Evolutionary conservation across 92 coral and sea anemone species (phyloP), one percentile per base, ranked within the genome.

Genomic region (Phymanthus crucifer): DNA sequence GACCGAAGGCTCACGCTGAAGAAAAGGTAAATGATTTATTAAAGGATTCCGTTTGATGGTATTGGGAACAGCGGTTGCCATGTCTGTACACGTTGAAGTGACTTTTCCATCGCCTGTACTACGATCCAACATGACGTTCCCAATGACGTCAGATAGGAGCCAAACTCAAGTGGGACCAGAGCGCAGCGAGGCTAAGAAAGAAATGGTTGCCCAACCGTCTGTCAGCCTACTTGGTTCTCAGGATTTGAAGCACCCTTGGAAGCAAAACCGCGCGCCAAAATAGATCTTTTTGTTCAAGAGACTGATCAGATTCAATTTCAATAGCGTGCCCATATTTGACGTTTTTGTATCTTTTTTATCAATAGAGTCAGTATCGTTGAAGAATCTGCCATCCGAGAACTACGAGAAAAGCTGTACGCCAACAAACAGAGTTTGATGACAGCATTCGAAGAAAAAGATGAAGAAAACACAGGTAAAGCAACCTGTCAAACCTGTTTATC

Each of bases 321-420:
- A 10, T 19, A 10, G 6, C 58, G 16, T 12, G 57, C 11, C n/a
- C 8, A 12, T 12, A 17, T 7, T 46, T 37, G 3, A 10, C 4
- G 7, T 67, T 32, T 67, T 24, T 58, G 32, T 21, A 3, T 48
- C 33, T 43, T 46, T 82, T 0, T 58, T 33, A 12, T 61, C 68
- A 24, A 61, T 17, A 95, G 99, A 70, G 93, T 93, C 64, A 94
- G 97, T 37, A 95, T 91, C 65, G 97, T 95, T 16, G 99, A 95
- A 79, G 91, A 89, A 80, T 95, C 99, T 4, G 99, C 99, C 0
- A 86, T 93, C 71, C 77, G 92, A 43, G 99, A 95, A 74, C 69
- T 95, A 45, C 89, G 82, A 65, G 93, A 95, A 72, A 86, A 87
- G 29, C 72, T 95, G 11, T 95, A 88, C 81, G 97, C 97, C 10